Conservation (phyloP, 2,888 invertebrate genomes). For the Catocala sponsa region DNA sequence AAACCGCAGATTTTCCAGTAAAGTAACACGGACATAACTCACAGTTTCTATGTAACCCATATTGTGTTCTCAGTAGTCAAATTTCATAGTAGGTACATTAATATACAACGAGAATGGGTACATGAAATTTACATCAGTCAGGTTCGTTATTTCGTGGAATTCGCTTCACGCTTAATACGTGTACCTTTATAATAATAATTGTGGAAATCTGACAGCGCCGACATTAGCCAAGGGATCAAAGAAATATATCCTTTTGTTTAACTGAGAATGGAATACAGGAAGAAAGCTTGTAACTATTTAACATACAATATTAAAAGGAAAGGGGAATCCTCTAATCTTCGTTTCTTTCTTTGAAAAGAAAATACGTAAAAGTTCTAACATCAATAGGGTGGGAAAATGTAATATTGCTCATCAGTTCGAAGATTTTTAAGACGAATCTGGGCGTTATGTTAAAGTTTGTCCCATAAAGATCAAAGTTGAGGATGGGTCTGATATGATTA, state of each 20-base stretch:
- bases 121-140: neutral
- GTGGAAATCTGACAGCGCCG: neutral
- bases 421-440: neutral
- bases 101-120: neutral
- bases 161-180: neutral
- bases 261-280: neutral
- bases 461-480: conserved; percentile 7
- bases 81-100: neutral
- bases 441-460: neutral
- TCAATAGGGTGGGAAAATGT: too few species aligned
- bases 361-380: too few species aligned
- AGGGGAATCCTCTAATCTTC: too few species aligned
- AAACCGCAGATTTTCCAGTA: too few species aligned
- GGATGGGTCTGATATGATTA: conserved; percentile 12
- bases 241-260: conserved; percentile 5
- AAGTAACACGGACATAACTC: too few species aligned
- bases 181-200: neutral
- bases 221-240: conserved; percentile 14
- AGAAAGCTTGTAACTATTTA: neutral
- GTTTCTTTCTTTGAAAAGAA: too few species aligned
- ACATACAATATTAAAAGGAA: neutral
- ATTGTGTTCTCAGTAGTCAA: neutral
- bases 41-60: too few species aligned
- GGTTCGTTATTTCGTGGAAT: conserved; percentile 1
- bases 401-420: too few species aligned